Base-by-base conservation (phyloP, 2,797 vertebrate species). In the Tenualosa ilisha region DNA sequence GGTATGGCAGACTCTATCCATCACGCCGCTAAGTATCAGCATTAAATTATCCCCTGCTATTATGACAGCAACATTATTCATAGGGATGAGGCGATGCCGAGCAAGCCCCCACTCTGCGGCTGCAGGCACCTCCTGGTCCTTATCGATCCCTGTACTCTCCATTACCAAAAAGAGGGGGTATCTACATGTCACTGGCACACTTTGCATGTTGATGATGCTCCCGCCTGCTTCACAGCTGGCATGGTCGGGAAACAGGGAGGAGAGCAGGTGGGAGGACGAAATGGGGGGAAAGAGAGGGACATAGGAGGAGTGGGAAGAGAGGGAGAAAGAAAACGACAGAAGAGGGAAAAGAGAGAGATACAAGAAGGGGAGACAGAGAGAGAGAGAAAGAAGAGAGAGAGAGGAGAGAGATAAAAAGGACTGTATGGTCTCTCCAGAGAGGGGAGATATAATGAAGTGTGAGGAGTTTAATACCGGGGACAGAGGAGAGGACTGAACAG, bases 21-120 rank as follows among this genome's bases (percentile, higher is more conserved):
- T 98, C 97, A 97, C 92, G 81, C 89, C 89, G 94, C 96, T 97
- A 96, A 97, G 97, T 96, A 96, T 97, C 96, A 96, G 96, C 97
- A 92, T 97, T 97, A 96, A 97, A 97, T 97, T 96, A 96, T 97
- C 96, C 96, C 92, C 84, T 20, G 91, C 95, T 96, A 95, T 98
- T 98, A 98, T 98, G 98, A 98, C 97, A 97, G 97, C 94, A 91
- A 94, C 97, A 97, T 98, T 97, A 97, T 97, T 98, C 98, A 98
- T 96, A 96, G 95, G 96, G 96, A 97, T 96, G 94, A 96, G 95
- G 95, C 94, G 94, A 90, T 91, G 92, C 92, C 84, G 91, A 94
- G 94, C 94, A 92, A 91, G 92, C 92, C 93, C 93, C 93, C 92
- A 90, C 85, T 37, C 82, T 59, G 90, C 91, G 92, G 93, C 95